Percentiles rank a stretch among this genome's conserved stretches.
phyloP scores from a whole-genome alignment of 2,113 vertebrate genomes.

The Tragelaphus buxtoni region DNA sequence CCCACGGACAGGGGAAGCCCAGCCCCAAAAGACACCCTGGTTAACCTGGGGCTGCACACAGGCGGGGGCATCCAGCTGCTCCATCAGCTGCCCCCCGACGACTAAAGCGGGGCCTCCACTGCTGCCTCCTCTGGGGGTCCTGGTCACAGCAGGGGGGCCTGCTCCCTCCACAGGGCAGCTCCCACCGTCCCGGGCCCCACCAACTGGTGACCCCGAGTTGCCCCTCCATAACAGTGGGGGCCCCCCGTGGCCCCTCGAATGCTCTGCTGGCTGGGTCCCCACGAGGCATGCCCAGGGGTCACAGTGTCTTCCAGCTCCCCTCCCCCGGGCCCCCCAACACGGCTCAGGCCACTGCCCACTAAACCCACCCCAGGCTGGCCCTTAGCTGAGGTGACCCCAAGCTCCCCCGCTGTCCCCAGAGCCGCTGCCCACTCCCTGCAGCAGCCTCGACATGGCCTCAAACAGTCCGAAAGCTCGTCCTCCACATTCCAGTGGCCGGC shows the following conservation, averaged over 20 bases:
- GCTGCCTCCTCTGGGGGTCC: not conserved
- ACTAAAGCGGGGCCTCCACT: not conserved
- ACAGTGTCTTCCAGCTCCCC: not conserved
- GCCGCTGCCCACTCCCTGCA: not conserved
- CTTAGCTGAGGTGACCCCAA: not conserved
- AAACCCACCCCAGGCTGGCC: no score
- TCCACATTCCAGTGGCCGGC: not conserved
- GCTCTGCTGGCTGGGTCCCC: not conserved
- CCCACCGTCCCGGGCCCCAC: not conserved
- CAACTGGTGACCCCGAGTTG: not conserved
- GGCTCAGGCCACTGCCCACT: not conserved
- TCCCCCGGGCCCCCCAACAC: accelerated
- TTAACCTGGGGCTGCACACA: not conserved
- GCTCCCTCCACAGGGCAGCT: not conserved
- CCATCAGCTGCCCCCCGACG: not conserved
- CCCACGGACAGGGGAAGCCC: not conserved
- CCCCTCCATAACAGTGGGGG: not conserved
- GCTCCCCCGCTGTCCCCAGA: not conserved
- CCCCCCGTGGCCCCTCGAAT: no score
- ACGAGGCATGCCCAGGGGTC: accelerated
- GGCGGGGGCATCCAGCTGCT: not conserved
- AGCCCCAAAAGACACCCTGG: not conserved
- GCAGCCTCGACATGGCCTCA: not conserved
- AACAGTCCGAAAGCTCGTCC: accelerated
- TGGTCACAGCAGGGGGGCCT: not conserved